phyloP scores from a whole-genome alignment of 2,888 invertebrate genomes.

The Pachycephus smyrnensis region DNA sequence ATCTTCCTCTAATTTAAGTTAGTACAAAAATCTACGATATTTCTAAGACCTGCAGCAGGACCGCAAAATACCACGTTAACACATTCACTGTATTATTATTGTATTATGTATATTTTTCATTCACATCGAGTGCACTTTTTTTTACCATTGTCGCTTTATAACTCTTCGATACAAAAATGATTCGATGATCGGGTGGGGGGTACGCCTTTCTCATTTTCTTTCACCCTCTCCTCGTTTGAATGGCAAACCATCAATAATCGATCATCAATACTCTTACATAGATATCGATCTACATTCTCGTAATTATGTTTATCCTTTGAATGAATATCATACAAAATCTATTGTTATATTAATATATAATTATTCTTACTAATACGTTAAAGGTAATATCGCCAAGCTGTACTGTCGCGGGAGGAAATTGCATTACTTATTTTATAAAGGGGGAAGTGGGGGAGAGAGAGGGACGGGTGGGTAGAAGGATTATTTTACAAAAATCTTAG shows the following conservation, averaged over 20 bases:
- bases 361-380: constrained; percentile 35
- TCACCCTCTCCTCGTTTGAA: constrained; percentile 10
- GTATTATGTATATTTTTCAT: constrained; percentile 39
- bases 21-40: background rate
- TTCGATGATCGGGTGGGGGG: constrained; percentile 43
- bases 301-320: constrained; percentile 31
- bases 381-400: constrained; percentile 31
- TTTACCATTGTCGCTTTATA: constrained; percentile 44
- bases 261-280: constrained; percentile 30
- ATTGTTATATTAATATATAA: constrained; percentile 39
- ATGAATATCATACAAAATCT: constrained; percentile 52
- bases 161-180: constrained; percentile 43
- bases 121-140: constrained; percentile 49
- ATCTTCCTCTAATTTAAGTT: background rate
- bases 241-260: constrained; percentile 19
- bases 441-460: background rate
- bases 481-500: constrained; percentile 35
- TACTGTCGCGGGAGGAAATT: constrained; percentile 7
- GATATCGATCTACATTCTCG: constrained; percentile 18
- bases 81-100: constrained; percentile 16
- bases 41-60: background rate
- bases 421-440: background rate
- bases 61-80: background rate
- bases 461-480: background rate
- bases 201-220: constrained; percentile 16